phyloP scores from a whole-genome alignment of 2,113 vertebrate species.

The Anseranas semipalmata region DNA sequence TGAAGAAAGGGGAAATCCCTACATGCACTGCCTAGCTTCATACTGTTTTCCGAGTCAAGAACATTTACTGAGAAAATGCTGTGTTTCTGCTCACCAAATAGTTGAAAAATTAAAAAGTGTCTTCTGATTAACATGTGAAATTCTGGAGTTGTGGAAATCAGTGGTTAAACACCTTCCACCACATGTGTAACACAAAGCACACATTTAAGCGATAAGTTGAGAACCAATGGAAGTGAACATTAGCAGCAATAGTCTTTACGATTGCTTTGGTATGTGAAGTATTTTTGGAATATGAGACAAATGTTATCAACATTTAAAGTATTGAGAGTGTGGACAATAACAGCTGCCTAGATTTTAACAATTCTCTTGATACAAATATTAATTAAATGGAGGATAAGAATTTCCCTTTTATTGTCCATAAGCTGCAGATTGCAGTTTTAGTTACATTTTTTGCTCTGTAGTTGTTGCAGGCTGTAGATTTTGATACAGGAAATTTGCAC shows the following conservation, averaged over 20 bases:
- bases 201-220: neutral
- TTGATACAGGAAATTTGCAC: neutral
- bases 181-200: rapidly evolving
- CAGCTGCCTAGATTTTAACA: neutral
- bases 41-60: neutral
- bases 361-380: neutral
- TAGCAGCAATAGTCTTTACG: neutral
- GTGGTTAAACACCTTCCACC: neutral
- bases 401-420: neutral
- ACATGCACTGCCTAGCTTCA: neutral
- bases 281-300: neutral
- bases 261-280: neutral
- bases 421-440: neutral
- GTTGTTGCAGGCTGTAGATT: neutral
- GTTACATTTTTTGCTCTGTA: neutral
- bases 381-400: neutral
- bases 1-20: neutral
- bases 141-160: neutral
- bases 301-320: neutral
- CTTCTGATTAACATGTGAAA: neutral
- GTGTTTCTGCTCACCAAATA: neutral
- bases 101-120: too few species aligned
- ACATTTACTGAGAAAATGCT: neutral
- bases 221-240: neutral
- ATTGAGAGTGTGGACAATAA: neutral